A percentile compares a stretch with the other conserved stretches of the same genome.
phyloP scores from a whole-genome alignment of 2,113 vertebrate genomes.

The Bungarus multicinctus region DNA sequence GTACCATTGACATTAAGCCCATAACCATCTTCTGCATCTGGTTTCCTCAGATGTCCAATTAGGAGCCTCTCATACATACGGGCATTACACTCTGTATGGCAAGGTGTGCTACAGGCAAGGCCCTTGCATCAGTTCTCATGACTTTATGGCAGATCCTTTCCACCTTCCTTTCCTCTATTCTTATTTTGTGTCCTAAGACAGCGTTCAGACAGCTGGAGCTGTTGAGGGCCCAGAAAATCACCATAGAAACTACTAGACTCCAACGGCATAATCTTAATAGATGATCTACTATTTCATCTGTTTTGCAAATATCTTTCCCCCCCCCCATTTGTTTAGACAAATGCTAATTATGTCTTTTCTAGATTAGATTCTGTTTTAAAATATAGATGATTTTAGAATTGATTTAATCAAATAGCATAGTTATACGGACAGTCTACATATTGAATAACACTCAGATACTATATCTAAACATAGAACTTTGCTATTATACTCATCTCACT shows the following conservation, averaged over 20 bases:
- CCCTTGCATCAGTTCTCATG: background rate
- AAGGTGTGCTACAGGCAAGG: background rate
- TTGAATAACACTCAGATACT: background rate
- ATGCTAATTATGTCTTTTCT: background rate
- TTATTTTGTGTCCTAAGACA: slow-evolving; percentile 56
- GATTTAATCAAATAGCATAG: background rate
- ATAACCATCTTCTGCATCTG: background rate
- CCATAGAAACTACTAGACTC: slow-evolving; percentile 49
- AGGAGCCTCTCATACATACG: background rate
- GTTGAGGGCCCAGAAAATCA: slow-evolving; percentile 52
- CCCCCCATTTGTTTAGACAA: background rate
- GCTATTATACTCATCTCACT: background rate
- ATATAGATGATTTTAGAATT: background rate
- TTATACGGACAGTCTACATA: background rate
- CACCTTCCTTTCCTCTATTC: slow-evolving; percentile 51
- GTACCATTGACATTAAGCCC: background rate
- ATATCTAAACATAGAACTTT: background rate
- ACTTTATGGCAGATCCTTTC: slow-evolving; percentile 26
- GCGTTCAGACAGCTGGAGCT: slow-evolving; percentile 64
- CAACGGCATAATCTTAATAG: background rate
- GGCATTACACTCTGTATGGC: background rate
- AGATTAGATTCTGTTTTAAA: background rate
- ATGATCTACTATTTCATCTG: slow-evolving; percentile 10
- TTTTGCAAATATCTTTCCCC: background rate
- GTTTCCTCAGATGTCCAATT: background rate